Conservation (phyloP, 2,797 vertebrate species). For the Taenioides sp. region DNA sequence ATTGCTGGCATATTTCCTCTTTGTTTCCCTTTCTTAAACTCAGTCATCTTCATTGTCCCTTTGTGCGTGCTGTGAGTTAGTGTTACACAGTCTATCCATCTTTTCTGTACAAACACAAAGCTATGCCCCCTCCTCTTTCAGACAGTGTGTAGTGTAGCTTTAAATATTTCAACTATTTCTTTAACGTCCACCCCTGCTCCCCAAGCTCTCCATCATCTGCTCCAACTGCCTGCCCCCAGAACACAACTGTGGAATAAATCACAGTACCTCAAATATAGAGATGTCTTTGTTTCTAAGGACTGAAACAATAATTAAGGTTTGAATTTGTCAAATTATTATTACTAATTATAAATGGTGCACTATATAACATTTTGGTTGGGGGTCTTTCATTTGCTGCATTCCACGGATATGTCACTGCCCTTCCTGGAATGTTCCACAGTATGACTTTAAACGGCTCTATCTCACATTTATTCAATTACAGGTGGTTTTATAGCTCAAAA, state of each 20-base stretch:
- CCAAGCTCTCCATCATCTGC: slow-evolving; percentile 18
- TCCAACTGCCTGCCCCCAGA: slow-evolving; percentile 2
- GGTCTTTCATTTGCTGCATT: no score
- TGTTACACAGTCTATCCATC: slow-evolving; percentile 1
- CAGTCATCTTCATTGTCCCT: background rate
- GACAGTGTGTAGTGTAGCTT: slow-evolving; percentile 46
- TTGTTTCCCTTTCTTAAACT: background rate
- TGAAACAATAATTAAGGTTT: background rate
- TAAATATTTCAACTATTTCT: slow-evolving; percentile 44
- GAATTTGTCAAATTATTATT: no score
- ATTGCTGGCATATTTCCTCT: background rate
- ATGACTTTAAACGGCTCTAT: no score
- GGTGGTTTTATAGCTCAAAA: no score
- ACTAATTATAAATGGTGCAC: no score
- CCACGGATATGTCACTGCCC: no score
- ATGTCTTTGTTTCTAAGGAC: background rate
- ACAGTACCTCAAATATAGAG: slow-evolving; percentile 11
- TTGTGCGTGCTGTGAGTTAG: slow-evolving; percentile 2
- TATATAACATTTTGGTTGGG: no score
- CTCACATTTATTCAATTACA: no score
- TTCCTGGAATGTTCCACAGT: no score
- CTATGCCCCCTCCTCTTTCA: slow-evolving; percentile 21
- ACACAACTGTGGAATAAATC: slow-evolving; percentile 38
- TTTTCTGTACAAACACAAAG: background rate
- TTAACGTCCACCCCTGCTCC: slow-evolving; percentile 34